Conservation (phyloP, 2,888 invertebrate species). For the Mythimna loreyi region DNA sequence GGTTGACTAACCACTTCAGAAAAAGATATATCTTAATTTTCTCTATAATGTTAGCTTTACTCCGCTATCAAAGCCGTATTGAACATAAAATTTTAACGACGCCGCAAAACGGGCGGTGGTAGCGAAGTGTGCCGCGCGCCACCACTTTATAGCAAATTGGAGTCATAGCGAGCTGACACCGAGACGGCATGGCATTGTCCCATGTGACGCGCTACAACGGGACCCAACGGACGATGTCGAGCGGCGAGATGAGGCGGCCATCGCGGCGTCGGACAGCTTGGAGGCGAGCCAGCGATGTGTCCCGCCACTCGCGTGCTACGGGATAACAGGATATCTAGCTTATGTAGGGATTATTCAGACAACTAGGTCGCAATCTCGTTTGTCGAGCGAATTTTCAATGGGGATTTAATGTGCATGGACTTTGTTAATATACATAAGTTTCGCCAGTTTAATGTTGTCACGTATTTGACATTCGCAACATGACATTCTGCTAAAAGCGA, state of each 20-base stretch:
- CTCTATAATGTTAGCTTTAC: slow-evolving; percentile 51
- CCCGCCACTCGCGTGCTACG: slow-evolving; percentile 68
- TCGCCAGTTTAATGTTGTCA: slow-evolving; percentile 19
- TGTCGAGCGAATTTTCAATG: slow-evolving; percentile 66
- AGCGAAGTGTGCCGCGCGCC: slow-evolving; percentile 47
- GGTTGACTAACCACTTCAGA: slow-evolving; percentile 46
- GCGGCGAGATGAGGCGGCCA: slow-evolving; percentile 62
- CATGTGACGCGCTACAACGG: slow-evolving; percentile 70
- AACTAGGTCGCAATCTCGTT: slow-evolving; percentile 74
- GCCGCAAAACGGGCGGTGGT: slow-evolving; percentile 51
- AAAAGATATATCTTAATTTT: slow-evolving; percentile 53
- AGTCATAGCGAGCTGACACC: slow-evolving; percentile 68
- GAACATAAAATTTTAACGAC: slow-evolving; percentile 63
- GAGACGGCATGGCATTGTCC: slow-evolving; percentile 68
- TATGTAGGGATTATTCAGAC: slow-evolving; percentile 74
- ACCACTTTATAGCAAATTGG: slow-evolving; percentile 70
- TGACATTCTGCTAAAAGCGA: slow-evolving; percentile 16
- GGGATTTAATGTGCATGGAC: slow-evolving; percentile 55
- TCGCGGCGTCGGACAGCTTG: slow-evolving; percentile 72
- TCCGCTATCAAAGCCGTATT: slow-evolving; percentile 57
- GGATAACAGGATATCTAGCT: slow-evolving; percentile 75
- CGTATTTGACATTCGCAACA: slow-evolving; percentile 16
- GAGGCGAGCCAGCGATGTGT: slow-evolving; percentile 79
- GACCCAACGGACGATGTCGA: slow-evolving; percentile 65
- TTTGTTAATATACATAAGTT: slow-evolving; percentile 54